A percentile compares a stretch with the other conserved stretches of the same genome.
phyloP scores from a whole-genome alignment of 2,888 invertebrate species.

The Actias luna region DNA sequence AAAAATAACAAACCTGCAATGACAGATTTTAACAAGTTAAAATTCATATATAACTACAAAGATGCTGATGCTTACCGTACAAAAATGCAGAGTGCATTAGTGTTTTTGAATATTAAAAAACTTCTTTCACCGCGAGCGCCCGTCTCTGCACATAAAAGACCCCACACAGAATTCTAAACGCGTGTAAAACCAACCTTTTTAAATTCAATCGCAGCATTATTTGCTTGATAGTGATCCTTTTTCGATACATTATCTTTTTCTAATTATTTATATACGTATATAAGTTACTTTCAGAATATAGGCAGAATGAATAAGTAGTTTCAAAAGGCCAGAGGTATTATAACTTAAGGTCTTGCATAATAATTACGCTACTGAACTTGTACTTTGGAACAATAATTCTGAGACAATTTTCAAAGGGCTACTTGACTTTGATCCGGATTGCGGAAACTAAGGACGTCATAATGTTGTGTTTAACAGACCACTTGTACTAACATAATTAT shows the following conservation, averaged over 20 bases:
- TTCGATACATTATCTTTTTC: background rate
- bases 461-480: too few relatives aligned
- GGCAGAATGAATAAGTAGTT: too few relatives aligned
- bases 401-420: too few relatives aligned
- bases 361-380: too few relatives aligned
- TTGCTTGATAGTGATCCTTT: slow-evolving; percentile 35
- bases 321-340: too few relatives aligned
- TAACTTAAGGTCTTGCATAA: too few relatives aligned
- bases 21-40: slow-evolving; percentile 21
- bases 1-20: background rate
- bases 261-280: too few relatives aligned
- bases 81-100: slow-evolving; percentile 45
- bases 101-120: slow-evolving; percentile 47
- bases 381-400: too few relatives aligned
- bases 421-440: too few relatives aligned
- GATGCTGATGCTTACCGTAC: slow-evolving; percentile 31
- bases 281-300: too few relatives aligned
- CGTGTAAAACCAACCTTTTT: slow-evolving; percentile 52
- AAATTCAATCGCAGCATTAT: slow-evolving; percentile 45
- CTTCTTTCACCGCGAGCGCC: slow-evolving; percentile 63
- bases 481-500: too few relatives aligned
- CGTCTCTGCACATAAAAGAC: slow-evolving; percentile 69
- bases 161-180: slow-evolving; percentile 53
- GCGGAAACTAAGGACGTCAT: too few relatives aligned
- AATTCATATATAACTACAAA: slow-evolving; percentile 46